phyloP scores from a whole-genome alignment of 2,888 invertebrate genomes.

The Cantharis nigra region DNA sequence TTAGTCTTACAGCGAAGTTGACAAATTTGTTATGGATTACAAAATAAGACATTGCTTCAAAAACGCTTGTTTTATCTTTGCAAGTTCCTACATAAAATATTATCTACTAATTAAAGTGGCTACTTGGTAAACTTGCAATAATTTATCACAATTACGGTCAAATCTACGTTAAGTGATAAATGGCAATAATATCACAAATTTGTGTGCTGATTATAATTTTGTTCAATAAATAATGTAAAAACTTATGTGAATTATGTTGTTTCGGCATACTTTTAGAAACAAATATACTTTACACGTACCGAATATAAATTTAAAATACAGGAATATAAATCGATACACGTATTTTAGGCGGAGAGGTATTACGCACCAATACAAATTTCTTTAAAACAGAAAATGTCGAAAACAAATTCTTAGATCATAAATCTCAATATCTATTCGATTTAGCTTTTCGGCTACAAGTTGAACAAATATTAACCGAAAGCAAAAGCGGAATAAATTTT shows the following conservation, averaged over 20 bases:
- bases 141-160: background rate
- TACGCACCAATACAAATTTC: slow-evolving; percentile 1
- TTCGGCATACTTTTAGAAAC: background rate
- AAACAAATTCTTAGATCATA: slow-evolving; percentile 4
- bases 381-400: background rate
- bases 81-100: background rate
- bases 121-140: background rate
- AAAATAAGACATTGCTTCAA: background rate
- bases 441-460: slow-evolving; percentile 1
- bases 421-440: background rate
- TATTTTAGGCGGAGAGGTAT: background rate
- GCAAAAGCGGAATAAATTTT: slow-evolving; percentile 1
- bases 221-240: background rate
- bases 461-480: slow-evolving; percentile 1
- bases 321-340: background rate
- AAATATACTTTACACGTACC: background rate
- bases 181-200: background rate
- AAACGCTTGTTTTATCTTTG: background rate
- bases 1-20: background rate
- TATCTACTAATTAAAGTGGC: slow-evolving; percentile 3
- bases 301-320: background rate
- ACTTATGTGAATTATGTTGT: background rate
- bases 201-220: background rate
- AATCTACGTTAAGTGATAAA: background rate
- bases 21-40: background rate